Evolutionary conservation across 2,888 invertebrate species (phyloP).

Genomic region (Agrochola litura): DNA sequence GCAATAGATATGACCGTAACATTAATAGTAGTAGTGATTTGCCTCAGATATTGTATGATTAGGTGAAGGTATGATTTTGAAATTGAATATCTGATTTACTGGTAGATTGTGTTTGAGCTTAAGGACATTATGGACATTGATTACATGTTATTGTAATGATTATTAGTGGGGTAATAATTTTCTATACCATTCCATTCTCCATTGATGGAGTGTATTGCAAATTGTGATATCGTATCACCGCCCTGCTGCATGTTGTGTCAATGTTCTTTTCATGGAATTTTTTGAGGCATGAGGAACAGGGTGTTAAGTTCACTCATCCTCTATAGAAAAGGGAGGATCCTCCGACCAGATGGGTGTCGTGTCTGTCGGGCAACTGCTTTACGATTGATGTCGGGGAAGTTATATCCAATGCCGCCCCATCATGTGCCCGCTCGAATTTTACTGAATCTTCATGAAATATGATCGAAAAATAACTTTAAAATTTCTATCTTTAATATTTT

Average conservation of each 20-base stretch:
- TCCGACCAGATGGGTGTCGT: too few relatives aligned
- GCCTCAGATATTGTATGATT: conserved; percentile 20
- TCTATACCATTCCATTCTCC: not conserved
- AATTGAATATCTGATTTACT: conserved; percentile 13
- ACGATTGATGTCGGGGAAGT: too few relatives aligned
- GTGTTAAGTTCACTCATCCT: too few relatives aligned
- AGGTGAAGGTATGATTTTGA: conserved; percentile 20
- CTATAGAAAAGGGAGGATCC: too few relatives aligned
- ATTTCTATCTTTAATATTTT: too few relatives aligned
- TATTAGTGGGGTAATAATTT: conserved; percentile 3
- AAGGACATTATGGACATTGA: conserved; percentile 16
- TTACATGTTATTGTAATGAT: conserved; percentile 21
- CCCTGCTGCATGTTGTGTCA: not conserved
- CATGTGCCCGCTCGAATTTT: too few relatives aligned
- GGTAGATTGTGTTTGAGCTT: conserved; percentile 15
- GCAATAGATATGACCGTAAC: conserved; percentile 25
- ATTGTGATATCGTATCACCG: not conserved
- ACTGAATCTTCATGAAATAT: too few relatives aligned
- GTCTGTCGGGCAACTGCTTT: too few relatives aligned
- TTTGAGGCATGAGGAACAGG: too few relatives aligned
- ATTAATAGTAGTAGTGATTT: conserved; percentile 37
- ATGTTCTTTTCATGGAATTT: not conserved
- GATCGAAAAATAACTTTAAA: too few relatives aligned
- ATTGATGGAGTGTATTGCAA: conserved; percentile 5
- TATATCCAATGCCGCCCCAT: too few relatives aligned